phyloP scores from a whole-genome alignment of 2,797 vertebrate genomes.

The Chelon labrosus region DNA sequence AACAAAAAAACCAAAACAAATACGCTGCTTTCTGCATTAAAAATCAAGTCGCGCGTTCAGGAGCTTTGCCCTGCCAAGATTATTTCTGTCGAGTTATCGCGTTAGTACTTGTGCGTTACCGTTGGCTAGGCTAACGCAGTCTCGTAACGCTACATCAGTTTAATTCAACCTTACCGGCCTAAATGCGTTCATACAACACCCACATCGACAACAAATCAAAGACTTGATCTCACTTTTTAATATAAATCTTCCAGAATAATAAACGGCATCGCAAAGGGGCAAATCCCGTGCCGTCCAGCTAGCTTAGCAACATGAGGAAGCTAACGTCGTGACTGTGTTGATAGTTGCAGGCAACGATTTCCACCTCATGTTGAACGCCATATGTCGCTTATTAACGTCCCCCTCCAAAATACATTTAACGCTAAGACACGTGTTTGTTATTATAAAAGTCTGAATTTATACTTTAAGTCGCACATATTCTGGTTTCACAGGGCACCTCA shows the following conservation, averaged over 20 bases:
- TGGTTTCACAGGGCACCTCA: slow-evolving; percentile 24
- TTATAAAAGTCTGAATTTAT: fast-evolving
- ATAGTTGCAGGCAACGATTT: background rate
- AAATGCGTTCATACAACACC: fast-evolving
- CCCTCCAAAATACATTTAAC: fast-evolving
- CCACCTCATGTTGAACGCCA: background rate
- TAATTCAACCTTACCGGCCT: too few species aligned
- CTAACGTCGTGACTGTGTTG: slow-evolving; percentile 62
- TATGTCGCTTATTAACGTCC: fast-evolving
- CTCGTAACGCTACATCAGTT: background rate
- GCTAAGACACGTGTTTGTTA: background rate
- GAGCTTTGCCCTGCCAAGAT: slow-evolving; percentile 31
- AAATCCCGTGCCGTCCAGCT: slow-evolving; percentile 42
- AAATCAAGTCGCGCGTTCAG: slow-evolving; percentile 26
- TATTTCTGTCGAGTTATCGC: slow-evolving; percentile 55
- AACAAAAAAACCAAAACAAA: too few species aligned
- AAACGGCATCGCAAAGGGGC: too few species aligned
- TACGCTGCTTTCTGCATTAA: slow-evolving; percentile 1
- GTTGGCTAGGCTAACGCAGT: slow-evolving; percentile 45
- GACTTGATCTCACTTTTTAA: background rate
- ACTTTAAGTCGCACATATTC: background rate
- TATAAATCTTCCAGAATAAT: fast-evolving
- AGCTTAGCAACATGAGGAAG: slow-evolving; percentile 65
- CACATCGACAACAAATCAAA: fast-evolving
- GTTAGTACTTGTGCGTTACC: slow-evolving; percentile 40